phyloP scores from a whole-genome alignment of 1,140 invertebrate genomes.

The Zaprionus vittiger region DNA sequence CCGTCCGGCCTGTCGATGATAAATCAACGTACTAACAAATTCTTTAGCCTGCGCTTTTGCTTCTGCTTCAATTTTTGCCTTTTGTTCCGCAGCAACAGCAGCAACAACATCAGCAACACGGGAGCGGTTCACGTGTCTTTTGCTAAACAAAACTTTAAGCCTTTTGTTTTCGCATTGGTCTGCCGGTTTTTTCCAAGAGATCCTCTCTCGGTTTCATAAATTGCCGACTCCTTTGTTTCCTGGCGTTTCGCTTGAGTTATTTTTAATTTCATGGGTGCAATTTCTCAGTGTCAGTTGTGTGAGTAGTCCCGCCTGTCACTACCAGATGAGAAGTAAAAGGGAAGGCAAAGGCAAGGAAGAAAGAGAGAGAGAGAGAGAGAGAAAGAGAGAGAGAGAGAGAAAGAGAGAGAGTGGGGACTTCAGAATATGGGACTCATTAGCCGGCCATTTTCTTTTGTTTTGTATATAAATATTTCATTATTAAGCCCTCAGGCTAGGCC shows the following conservation, averaged over 20 bases:
- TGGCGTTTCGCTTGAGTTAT: slow-evolving; percentile 77
- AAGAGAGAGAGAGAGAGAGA: slow-evolving; percentile 11
- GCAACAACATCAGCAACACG: slow-evolving; percentile 11
- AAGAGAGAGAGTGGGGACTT: not conserved
- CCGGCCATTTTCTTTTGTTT: slow-evolving; percentile 49
- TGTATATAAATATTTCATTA: slow-evolving; percentile 50
- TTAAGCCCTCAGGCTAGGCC: slow-evolving; percentile 38
- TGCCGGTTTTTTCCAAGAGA: slow-evolving; percentile 11
- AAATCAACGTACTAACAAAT: slow-evolving; percentile 75
- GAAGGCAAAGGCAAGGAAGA: slow-evolving; percentile 7
- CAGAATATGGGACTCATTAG: slow-evolving; percentile 64
- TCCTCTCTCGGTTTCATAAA: slow-evolving; percentile 62
- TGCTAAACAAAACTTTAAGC: slow-evolving; percentile 68
- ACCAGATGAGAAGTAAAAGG: slow-evolving; percentile 39
- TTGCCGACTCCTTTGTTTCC: slow-evolving; percentile 72
- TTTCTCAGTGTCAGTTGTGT: slow-evolving; percentile 75
- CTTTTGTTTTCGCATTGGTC: slow-evolving; percentile 47
- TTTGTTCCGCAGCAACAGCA: slow-evolving; percentile 39
- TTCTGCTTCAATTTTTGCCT: slow-evolving; percentile 50
- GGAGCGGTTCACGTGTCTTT: slow-evolving; percentile 22
- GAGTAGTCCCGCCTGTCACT: slow-evolving; percentile 35
- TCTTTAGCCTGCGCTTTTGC: slow-evolving; percentile 18
- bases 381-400: slow-evolving; percentile 13
- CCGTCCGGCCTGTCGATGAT: slow-evolving; percentile 64
- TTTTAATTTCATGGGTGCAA: slow-evolving; percentile 80